Conservation (phyloP, 1,140 invertebrate genomes). For the Dendrolimus kikuchii region DNA sequence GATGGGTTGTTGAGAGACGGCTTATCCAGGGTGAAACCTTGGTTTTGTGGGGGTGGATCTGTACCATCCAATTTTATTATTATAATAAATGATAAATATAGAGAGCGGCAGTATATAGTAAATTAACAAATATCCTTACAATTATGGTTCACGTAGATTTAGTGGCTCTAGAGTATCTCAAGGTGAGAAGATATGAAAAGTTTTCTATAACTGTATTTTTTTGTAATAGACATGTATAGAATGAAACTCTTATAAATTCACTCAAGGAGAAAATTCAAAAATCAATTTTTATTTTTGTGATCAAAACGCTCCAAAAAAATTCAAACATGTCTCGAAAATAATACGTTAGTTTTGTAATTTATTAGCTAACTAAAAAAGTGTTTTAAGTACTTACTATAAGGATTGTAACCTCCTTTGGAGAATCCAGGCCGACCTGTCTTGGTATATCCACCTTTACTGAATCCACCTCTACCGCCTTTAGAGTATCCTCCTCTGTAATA, state of each 20-base stretch:
- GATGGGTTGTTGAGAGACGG: constrained; percentile 18
- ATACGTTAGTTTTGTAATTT: no score
- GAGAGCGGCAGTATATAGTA: no score
- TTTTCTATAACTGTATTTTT: no score
- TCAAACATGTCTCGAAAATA: no score
- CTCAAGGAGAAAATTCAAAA: no score
- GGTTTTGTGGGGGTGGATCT: constrained; percentile 26
- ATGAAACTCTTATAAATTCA: no score
- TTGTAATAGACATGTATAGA: no score
- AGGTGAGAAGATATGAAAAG: not conserved
- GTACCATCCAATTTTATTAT: constrained; percentile 5
- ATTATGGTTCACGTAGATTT: not conserved
- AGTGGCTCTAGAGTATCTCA: not conserved
- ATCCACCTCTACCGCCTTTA: constrained; percentile 34
- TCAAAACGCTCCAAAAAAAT: no score
- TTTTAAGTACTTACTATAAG: no score
- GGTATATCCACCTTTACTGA: constrained; percentile 26
- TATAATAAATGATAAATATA: not conserved
- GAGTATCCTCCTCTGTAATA: constrained; percentile 34
- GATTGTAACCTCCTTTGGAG: constrained; percentile 9
- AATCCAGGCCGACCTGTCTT: constrained; percentile 22
- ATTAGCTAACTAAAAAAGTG: no score
- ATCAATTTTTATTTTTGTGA: no score
- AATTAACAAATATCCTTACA: not conserved
- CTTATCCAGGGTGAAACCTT: constrained; percentile 45